Percentiles rank a stretch among this genome's conserved stretches.
Evolutionary conservation across 2,797 vertebrate species (phyloP).

Genomic region (Vespertilio murinus): DNA sequence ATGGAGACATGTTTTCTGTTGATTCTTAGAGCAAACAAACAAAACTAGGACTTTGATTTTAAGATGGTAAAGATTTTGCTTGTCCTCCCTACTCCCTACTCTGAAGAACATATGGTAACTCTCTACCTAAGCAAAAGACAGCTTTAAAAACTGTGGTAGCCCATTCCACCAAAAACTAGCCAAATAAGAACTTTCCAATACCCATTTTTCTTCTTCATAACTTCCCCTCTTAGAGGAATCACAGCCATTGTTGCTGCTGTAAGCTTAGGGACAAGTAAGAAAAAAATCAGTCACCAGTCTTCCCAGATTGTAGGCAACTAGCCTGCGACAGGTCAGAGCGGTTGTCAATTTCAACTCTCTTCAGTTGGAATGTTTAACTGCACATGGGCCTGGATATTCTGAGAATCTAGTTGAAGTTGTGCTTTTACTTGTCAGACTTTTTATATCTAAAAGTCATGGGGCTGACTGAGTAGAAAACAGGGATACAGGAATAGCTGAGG

Average conservation of each 20-base stretch:
- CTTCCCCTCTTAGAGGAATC: not conserved
- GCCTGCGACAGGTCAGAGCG: not conserved
- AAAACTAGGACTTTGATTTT: slow-evolving; percentile 1
- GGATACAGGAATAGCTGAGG: not conserved
- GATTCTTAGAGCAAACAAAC: slow-evolving; percentile 23
- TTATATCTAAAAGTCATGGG: not conserved
- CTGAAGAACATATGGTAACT: not conserved
- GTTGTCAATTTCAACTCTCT: not conserved
- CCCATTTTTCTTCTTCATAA: not conserved
- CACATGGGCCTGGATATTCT: not conserved
- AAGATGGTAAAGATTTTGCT: not conserved
- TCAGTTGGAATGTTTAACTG: not conserved
- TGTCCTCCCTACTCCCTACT: not conserved
- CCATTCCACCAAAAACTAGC: not conserved
- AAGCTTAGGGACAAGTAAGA: not conserved
- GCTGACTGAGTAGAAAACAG: not conserved
- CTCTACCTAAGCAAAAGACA: not conserved
- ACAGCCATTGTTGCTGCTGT: not conserved
- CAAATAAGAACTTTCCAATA: not conserved
- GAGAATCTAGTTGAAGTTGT: not conserved
- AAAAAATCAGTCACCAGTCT: not conserved
- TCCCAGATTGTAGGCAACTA: not conserved
- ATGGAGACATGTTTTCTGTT: not conserved
- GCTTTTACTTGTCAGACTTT: not conserved
- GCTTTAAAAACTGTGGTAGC: not conserved